Evolutionary conservation across 2,113 vertebrate genomes (phyloP).

Genomic region (Syrrhaptes paradoxus): DNA sequence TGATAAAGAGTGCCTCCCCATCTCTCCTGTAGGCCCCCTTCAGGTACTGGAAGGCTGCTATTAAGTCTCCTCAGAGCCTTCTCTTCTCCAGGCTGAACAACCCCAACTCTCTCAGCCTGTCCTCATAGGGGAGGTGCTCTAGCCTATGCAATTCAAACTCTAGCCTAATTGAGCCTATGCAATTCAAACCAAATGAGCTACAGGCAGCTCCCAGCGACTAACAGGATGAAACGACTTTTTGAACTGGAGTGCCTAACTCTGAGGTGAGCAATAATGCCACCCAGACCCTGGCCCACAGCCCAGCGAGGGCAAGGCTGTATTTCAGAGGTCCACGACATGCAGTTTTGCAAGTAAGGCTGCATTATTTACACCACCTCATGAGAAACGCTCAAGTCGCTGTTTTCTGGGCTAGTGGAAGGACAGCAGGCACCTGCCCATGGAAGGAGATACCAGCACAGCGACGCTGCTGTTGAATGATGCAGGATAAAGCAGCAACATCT

Average conservation of each 20-base stretch:
- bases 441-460: background rate
- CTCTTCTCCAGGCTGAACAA: too few species aligned
- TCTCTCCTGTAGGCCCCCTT: too few species aligned
- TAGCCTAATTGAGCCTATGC: background rate
- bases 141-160: too few species aligned
- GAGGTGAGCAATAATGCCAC: background rate
- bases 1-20: too few species aligned
- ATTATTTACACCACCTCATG: background rate
- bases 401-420: background rate
- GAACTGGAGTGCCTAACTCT: background rate
- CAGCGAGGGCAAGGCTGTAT: background rate
- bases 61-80: too few species aligned
- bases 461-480: rapidly evolving
- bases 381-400: background rate
- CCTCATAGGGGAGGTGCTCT: too few species aligned
- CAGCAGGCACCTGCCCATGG: rapidly evolving
- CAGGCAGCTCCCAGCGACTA: background rate
- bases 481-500: rapidly evolving
- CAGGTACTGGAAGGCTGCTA: too few species aligned
- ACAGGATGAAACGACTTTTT: background rate
- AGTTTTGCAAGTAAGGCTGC: background rate
- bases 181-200: background rate
- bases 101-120: too few species aligned
- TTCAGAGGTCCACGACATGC: background rate
- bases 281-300: background rate